A percentile compares a stretch with the other conserved stretches of the same genome.
Conservation (phyloP, 2,888 invertebrate genomes). For the Arctia plantaginis region DNA sequence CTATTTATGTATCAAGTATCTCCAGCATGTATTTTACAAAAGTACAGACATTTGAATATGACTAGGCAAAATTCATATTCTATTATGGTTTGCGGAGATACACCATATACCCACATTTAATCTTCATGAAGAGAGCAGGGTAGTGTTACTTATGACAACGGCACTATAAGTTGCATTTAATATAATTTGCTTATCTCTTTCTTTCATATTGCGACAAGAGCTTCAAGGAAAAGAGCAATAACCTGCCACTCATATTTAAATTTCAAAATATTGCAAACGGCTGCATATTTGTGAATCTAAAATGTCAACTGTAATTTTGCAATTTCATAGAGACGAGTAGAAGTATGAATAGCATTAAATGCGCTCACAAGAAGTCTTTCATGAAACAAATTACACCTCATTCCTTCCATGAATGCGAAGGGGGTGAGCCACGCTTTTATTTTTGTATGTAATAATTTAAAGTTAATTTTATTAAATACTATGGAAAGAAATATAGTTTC, state of each 20-base stretch:
- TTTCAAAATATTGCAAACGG: constrained; percentile 34
- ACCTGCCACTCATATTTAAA: constrained; percentile 21
- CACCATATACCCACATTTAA: constrained; percentile 11
- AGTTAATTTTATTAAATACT: constrained; percentile 32
- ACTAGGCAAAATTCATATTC: too few species aligned
- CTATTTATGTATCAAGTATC: too few species aligned
- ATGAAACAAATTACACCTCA: constrained; percentile 58
- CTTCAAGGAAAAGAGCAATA: constrained; percentile 18
- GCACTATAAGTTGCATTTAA: not conserved
- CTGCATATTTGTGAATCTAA: constrained; percentile 35
- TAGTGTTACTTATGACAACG: constrained; percentile 8
- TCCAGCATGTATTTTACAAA: too few species aligned
- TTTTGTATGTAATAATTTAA: constrained; percentile 19
- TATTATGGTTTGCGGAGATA: not conserved
- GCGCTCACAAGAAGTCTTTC: constrained; percentile 51
- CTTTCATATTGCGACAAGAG: not conserved
- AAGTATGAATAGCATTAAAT: constrained; percentile 58
- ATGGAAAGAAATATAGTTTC: not conserved
- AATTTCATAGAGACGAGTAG: constrained; percentile 51
- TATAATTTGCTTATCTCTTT: constrained; percentile 8
- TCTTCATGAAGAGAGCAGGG: constrained; percentile 12
- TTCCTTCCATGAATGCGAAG: constrained; percentile 57
- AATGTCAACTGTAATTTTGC: constrained; percentile 48
- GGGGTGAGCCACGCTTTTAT: constrained; percentile 41
- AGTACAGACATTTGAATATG: too few species aligned